Evolutionary conservation across 2,888 invertebrate genomes (phyloP).

Genomic region (Entomobrya proxima): DNA sequence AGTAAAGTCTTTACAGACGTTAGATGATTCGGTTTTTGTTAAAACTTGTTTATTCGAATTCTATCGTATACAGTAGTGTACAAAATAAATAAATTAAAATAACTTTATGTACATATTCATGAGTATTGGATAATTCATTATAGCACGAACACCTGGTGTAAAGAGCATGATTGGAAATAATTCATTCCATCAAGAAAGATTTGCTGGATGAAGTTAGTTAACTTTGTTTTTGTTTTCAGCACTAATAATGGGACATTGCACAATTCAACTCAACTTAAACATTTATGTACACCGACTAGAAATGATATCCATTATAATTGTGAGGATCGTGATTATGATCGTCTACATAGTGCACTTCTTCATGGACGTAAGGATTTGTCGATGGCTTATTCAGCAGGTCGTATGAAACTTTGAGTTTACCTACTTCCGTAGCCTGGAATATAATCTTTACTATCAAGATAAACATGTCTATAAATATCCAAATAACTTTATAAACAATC

Average conservation of each 20-base stretch:
- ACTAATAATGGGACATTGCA: not conserved
- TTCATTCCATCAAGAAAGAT: no score
- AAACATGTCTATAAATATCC: slow-evolving; percentile 61
- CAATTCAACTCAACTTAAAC: not conserved
- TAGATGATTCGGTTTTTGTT: not conserved
- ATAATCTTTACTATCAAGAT: slow-evolving; percentile 44
- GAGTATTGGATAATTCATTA: not conserved
- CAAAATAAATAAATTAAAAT: slow-evolving; percentile 3
- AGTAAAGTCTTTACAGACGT: not conserved
- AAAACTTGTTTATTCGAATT: not conserved
- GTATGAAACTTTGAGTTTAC: slow-evolving; percentile 58
- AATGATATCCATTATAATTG: not conserved
- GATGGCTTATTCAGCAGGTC: slow-evolving; percentile 39
- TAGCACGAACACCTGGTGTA: not conserved
- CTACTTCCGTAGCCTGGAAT: slow-evolving; percentile 57
- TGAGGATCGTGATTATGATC: not conserved
- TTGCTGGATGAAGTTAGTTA: no score
- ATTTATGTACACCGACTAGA: slow-evolving; percentile 17
- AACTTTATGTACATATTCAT: slow-evolving; percentile 23
- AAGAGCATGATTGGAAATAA: slow-evolving; percentile 16
- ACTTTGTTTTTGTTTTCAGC: no score
- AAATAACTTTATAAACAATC: slow-evolving; percentile 30
- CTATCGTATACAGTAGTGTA: not conserved
- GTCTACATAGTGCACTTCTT: not conserved
- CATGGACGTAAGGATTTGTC: not conserved